Conservation (phyloP, 1,140 invertebrate genomes). For the Drosophila baimaii region DNA sequence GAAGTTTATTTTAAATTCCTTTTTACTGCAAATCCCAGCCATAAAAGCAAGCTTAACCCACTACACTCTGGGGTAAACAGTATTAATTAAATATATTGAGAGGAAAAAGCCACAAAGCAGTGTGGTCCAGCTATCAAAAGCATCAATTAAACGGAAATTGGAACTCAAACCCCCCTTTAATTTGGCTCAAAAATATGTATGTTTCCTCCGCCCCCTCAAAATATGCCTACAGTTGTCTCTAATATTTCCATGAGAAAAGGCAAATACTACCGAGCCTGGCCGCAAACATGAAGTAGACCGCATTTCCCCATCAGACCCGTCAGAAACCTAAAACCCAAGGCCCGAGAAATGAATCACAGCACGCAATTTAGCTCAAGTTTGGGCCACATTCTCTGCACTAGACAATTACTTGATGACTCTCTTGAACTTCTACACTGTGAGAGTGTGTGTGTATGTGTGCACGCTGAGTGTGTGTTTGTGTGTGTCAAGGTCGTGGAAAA, state of each 20-base stretch:
- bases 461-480: not conserved
- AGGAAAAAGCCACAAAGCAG: conserved; percentile 11
- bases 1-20: not conserved
- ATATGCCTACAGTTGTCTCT: conserved; percentile 8
- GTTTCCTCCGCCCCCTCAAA: conserved; percentile 1
- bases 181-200: conserved; percentile 23
- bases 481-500: conserved; percentile 49
- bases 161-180: conserved; percentile 2
- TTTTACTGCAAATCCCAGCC: not conserved
- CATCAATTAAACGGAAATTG: conserved; percentile 22
- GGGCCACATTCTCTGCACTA: conserved; percentile 46
- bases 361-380: conserved; percentile 47
- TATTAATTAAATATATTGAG: conserved; percentile 13
- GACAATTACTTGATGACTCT: conserved; percentile 51
- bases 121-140: conserved; percentile 8
- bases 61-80: not conserved
- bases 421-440: conserved; percentile 33
- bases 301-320: conserved; percentile 23
- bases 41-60: not conserved
- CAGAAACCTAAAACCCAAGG: conserved; percentile 10
- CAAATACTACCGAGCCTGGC: conserved; percentile 17
- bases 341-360: conserved; percentile 42
- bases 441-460: conserved; percentile 9
- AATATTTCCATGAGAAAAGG: conserved; percentile 29
- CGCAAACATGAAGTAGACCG: conserved; percentile 38